Conservation (phyloP, 2,113 vertebrate species). For the Carlito syrichta region DNA sequence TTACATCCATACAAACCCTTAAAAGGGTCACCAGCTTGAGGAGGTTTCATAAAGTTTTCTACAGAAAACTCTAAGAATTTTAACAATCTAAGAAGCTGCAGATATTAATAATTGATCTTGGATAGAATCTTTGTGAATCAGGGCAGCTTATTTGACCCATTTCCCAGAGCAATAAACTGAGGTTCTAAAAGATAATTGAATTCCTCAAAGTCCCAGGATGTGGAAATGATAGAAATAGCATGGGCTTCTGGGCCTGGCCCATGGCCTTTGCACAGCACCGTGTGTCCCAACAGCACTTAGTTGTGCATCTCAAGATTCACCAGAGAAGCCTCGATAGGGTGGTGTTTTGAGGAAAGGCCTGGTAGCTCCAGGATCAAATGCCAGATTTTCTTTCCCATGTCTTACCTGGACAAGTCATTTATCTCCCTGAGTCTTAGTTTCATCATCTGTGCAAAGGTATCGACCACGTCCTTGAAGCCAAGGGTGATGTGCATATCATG, state of each 20-base stretch:
- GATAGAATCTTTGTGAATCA: not conserved
- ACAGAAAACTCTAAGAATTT: not conserved
- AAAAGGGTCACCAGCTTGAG: not conserved
- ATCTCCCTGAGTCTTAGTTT: not conserved
- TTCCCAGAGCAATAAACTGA: not conserved
- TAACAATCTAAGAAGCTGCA: not conserved
- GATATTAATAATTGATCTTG: not conserved
- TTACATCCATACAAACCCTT: not conserved
- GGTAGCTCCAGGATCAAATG: not conserved
- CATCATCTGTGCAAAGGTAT: not conserved
- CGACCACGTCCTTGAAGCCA: not conserved
- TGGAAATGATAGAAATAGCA: not conserved
- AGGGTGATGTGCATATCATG: too few species aligned
- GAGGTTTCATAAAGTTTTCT: not conserved
- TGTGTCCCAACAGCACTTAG: not conserved
- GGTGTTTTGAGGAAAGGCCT: not conserved
- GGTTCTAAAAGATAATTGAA: not conserved
- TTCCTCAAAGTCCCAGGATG: not conserved
- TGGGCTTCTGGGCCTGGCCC: not conserved
- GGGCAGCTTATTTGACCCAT: not conserved
- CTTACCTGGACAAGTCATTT: not conserved
- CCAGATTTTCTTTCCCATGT: not conserved
- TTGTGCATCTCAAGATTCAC: not conserved
- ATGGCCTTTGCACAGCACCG: not conserved
- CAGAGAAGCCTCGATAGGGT: not conserved